phyloP scores from a whole-genome alignment of 2,797 vertebrate genomes.

The Hippopotamyrus pictus region DNA sequence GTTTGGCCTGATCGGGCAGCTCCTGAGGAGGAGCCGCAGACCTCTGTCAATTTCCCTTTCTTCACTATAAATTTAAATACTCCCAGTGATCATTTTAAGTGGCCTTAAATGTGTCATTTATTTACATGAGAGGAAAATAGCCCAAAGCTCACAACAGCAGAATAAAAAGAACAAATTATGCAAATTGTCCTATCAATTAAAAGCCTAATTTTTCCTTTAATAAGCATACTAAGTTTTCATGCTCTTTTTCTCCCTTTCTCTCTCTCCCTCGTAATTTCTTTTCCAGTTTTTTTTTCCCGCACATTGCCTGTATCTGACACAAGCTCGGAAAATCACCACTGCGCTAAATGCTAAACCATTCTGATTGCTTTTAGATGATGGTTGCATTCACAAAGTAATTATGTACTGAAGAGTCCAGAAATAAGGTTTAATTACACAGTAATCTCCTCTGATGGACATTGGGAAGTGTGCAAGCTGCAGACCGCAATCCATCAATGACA shows the following conservation, averaged over 20 bases:
- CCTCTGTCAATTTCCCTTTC: constrained; percentile 99
- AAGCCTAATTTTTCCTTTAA: constrained; percentile 99
- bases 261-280: constrained; percentile 81
- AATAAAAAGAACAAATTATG: constrained; percentile 98
- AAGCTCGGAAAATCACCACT: constrained; percentile 85
- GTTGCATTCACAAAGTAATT: constrained; percentile 99
- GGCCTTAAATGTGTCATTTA: constrained; percentile 99
- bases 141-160: constrained; percentile 86
- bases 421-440: constrained; percentile 99
- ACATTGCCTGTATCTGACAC: constrained; percentile 99
- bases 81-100: constrained; percentile 99
- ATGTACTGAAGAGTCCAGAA: constrained; percentile 99
- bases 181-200: constrained; percentile 99
- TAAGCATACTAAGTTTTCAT: constrained; percentile 97
- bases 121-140: constrained; percentile 99
- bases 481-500: constrained; percentile 99
- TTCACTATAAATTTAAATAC: constrained; percentile 99
- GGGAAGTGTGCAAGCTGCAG: constrained; percentile 98
- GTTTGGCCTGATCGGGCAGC: constrained; percentile 84
- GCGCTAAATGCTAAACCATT: constrained; percentile 95
- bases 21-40: constrained; percentile 95
- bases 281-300: constrained; percentile 70
- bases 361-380: constrained; percentile 99
- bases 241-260: constrained; percentile 54
- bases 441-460: constrained; percentile 99